Evolutionary conservation across 2,113 vertebrate species (phyloP), one percentile per base, ranked within the genome.

Genomic region (Podilymbus podiceps): DNA sequence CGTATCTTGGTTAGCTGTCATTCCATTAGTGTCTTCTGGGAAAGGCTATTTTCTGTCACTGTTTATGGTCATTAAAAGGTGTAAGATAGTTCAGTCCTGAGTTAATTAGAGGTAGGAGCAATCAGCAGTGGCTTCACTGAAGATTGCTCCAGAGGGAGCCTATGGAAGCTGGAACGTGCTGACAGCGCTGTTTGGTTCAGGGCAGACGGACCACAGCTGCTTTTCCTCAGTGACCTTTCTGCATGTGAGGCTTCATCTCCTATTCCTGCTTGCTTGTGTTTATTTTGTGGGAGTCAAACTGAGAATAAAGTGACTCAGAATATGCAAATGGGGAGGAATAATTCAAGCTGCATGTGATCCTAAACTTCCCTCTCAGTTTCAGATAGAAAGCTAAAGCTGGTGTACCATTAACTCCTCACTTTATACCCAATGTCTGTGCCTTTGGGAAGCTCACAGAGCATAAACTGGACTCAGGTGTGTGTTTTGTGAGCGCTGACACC

Each of bases 401-500:
- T 47, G 71, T 53, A 16, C 8, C 13, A 3, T 66, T 62, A n/a
- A 62, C 16, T 49, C 63, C n/a, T 58, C 19, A 8, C 35, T 74
- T 58, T 44, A 22, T 59, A 33, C 10, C 2, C 0, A 7, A 4
- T 15, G 12, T 49, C 44, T 82, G 38, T 78, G 58, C 15, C 33
- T 79, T 88, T 68, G 47, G 16, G 47, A 60, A 75, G 20, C n/a
- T 71, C 74, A 10, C 7, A 7, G 49, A 81, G 15, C 21, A 12
- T n/a, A 33, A 40, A 19, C 20, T 64, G 67, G 20, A 53, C 52
- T 40, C 75, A 38, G 69, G 20, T 44, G 3, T 11, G 31, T 56
- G 42, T 62, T 87, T 71, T 0, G 0, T 44, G 52, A 59, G 42
- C 4, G 3, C 9, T 77, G 0, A 0, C 28, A 31, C 28, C 2